Conservation (phyloP, 2,888 invertebrate species). For the Escarpia spicata region DNA sequence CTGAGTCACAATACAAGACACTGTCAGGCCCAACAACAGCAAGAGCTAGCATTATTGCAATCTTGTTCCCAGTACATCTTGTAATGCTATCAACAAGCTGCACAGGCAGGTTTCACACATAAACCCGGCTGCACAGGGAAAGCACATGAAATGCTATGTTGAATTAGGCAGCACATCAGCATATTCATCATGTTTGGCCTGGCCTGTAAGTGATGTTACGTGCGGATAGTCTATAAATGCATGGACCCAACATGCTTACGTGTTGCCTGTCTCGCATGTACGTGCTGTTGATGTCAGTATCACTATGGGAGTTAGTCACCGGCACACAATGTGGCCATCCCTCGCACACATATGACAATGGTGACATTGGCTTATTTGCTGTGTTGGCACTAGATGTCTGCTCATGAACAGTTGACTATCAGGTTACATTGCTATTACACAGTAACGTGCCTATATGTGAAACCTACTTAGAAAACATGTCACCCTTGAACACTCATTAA, state of each 20-base stretch:
- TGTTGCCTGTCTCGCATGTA: neutral
- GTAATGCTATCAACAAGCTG: neutral
- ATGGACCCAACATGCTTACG: neutral
- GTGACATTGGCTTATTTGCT: neutral
- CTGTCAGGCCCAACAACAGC: neutral
- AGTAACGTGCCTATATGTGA: neutral
- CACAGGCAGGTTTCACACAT: neutral
- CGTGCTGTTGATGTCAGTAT: neutral
- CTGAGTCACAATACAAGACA: neutral
- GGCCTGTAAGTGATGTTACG: neutral
- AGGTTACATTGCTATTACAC: neutral
- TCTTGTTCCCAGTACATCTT: neutral
- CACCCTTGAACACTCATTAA: neutral
- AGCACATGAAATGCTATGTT: neutral
- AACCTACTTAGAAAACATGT: neutral
- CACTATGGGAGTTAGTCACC: neutral
- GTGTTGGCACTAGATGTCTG: neutral
- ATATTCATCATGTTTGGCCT: neutral
- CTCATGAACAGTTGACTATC: neutral
- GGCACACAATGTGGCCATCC: too few species aligned
- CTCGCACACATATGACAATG: neutral
- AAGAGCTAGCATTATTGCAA: neutral
- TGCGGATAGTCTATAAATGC: neutral
- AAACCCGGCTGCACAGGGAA: neutral
- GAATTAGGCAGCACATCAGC: neutral